Percentiles rank a stretch among this genome's conserved stretches.
Conservation (phyloP, 2,888 invertebrate species). For the Macaria notata region DNA sequence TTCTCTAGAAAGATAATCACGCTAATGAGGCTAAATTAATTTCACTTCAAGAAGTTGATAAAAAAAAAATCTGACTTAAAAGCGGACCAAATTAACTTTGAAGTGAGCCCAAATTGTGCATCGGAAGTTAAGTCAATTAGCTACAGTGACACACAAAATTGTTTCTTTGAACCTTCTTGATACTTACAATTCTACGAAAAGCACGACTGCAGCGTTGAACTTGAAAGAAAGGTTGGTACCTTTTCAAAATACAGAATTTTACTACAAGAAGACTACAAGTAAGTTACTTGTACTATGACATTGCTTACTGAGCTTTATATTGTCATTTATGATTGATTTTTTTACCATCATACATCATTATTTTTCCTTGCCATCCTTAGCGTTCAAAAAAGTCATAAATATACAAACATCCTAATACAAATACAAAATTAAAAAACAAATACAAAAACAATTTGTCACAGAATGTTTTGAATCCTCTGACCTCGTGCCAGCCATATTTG, state of each 20-base stretch:
- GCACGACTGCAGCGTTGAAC: slow-evolving; percentile 18
- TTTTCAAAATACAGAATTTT: slow-evolving; percentile 4
- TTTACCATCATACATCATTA: too few species aligned
- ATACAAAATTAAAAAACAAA: too few species aligned
- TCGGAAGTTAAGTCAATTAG: slow-evolving; percentile 20
- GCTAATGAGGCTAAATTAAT: slow-evolving; percentile 35
- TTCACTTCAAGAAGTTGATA: slow-evolving; percentile 1
- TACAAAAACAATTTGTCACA: too few species aligned
- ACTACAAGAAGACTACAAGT: not conserved
- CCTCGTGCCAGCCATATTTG: too few species aligned
- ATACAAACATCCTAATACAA: too few species aligned
- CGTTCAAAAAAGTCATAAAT: too few species aligned
- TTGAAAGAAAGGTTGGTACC: slow-evolving; percentile 4
- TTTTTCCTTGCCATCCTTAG: too few species aligned
- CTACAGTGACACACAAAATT: slow-evolving; percentile 27
- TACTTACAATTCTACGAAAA: slow-evolving; percentile 30
- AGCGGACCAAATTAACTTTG: slow-evolving; percentile 16
- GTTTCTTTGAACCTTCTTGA: slow-evolving; percentile 30
- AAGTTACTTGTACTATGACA: too few species aligned
- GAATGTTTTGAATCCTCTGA: too few species aligned
- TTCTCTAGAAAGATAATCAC: too few species aligned
- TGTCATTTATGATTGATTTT: too few species aligned
- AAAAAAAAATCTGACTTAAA: slow-evolving; percentile 8
- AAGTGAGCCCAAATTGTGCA: slow-evolving; percentile 17
- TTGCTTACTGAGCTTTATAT: too few species aligned